Evolutionary conservation across 2,113 vertebrate genomes (phyloP), one percentile per base, ranked within the genome.

Genomic region (Meriones unguiculatus): DNA sequence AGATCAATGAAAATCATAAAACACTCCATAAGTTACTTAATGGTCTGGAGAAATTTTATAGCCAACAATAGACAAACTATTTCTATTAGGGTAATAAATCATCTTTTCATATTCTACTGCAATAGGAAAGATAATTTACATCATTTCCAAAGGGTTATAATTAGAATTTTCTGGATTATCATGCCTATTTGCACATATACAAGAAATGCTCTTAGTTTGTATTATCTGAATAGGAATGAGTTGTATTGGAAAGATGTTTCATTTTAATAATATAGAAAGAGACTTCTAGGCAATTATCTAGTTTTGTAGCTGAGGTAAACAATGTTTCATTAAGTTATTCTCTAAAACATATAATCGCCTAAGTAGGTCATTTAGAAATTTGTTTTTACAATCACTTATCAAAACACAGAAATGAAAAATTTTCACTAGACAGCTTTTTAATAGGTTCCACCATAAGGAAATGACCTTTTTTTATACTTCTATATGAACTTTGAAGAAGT

Each of bases 1-100:
- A 30, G 95, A 95, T 93, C 80, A 86, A 85, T 92, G 67, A 92
- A 91, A 97, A 96, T 92, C 85, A 95, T 95, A 76, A 90, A 89
- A 94, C 72, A 62, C 14, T 84, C 76, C 57, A 78, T 92, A 87
- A 89, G 82, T 97, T 93, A 87, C 92, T 84, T 85, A 95, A 52
- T 88, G 38, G 69, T n/a, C 89, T 73, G 85, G 15, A 95, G n/a
- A 91, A 5, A 86, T 24, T 91, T 97, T 78, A 88, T 54, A 92
- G 52, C n/a, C 17, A 95, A 90, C 84, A 95, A 54, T 50, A 95
- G 38, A 73, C 93, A 38, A 4, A 38, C 64, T 24, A 18, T 69
- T 94, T 95, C 93, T 91, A 11, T 65, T 54, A 65, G 75, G 92
- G 69, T 89, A 57, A 85, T 93, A 86, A 95, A 54, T 90, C 10